Evolutionary conservation across 53 echinoderm and acorn worm species (phyloP), one percentile per base, ranked within the genome.

Genomic region (Mesocentrotus franciscanus): DNA sequence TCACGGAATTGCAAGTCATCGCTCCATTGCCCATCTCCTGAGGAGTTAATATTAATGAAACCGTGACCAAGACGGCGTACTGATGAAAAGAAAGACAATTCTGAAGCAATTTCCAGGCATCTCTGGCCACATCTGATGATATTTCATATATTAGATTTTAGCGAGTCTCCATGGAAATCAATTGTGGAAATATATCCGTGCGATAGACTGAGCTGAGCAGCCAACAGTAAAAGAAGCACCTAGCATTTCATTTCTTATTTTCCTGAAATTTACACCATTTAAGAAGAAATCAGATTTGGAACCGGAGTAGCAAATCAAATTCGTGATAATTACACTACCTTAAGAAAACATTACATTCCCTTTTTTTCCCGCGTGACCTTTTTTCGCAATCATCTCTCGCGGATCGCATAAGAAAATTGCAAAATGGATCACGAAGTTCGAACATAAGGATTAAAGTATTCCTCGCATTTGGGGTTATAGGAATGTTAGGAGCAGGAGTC

Each of bases 401-500:
- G 58, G 87, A 87, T 26, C 24, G 26, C 85, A 57, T 56, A n/a
- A 57, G 26, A 1, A 57, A 10, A 87, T 57, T 58, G 0, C 87
- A 87, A 57, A 87, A 87, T 87, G 58, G 57, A 87, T 39, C 10
- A 8, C 87, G 55, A 87, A 22, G 39, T 56, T 85, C 22, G 56
- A 56, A 49, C 56, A 85, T 56, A 56, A 85, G 3, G 85, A 85
- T 14, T 8, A 3, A n/a, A 12, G 34, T n/a, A 71, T 71, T 9
- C 2, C 71, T 71, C n/a, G 35, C 10, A 34, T 78, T 78, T 78
- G 3, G 56, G 85, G 2, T 36, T 22, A 1, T 24, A 26, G 11
- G 55, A 85, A 56, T 24, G 24, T 85, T 26, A 85, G 85, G 26
- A 85, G 85, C 85, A n/a, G 90, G 61, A 33, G 64, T 20, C 62